Conservation (phyloP, 2,888 invertebrate species). For the Muscina levida region DNA sequence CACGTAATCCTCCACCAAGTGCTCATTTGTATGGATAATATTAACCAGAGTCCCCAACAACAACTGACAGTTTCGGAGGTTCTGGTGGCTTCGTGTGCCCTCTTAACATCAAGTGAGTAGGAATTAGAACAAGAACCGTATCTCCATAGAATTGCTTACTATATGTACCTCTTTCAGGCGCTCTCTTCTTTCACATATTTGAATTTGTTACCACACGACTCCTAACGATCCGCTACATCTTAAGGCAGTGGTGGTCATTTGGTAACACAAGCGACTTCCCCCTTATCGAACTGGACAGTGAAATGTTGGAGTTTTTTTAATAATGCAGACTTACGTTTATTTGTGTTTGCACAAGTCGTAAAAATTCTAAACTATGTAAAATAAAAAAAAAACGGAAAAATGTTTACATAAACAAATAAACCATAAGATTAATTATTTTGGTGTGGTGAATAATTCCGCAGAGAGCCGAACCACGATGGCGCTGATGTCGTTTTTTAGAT, state of each 20-base stretch:
- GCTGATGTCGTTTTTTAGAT: too few relatives aligned
- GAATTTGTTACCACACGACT: constrained; percentile 76
- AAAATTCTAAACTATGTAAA: too few relatives aligned
- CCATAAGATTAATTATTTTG: too few relatives aligned
- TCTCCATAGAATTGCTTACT: too few relatives aligned
- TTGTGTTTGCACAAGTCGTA: background rate
- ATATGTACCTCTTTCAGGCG: constrained; percentile 68
- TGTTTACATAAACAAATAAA: too few relatives aligned
- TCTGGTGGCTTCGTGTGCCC: constrained; percentile 70
- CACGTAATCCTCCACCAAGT: constrained; percentile 76
- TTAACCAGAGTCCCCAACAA: constrained; percentile 72
- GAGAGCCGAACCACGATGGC: too few relatives aligned
- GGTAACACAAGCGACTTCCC: constrained; percentile 75
- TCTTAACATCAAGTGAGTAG: constrained; percentile 74
- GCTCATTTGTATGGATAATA: constrained; percentile 75
- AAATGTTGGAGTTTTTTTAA: constrained; percentile 72
- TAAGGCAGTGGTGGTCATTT: constrained; percentile 79
- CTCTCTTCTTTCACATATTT: constrained; percentile 76
- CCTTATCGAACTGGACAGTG: constrained; percentile 72
- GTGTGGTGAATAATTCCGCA: too few relatives aligned
- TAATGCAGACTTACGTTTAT: background rate
- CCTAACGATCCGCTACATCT: constrained; percentile 73
- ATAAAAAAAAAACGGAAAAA: too few relatives aligned
- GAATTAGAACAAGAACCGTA: background rate
- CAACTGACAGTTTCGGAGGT: constrained; percentile 72